phyloP scores from a whole-genome alignment of 2,797 vertebrate species.

The Microchirus variegatus region DNA sequence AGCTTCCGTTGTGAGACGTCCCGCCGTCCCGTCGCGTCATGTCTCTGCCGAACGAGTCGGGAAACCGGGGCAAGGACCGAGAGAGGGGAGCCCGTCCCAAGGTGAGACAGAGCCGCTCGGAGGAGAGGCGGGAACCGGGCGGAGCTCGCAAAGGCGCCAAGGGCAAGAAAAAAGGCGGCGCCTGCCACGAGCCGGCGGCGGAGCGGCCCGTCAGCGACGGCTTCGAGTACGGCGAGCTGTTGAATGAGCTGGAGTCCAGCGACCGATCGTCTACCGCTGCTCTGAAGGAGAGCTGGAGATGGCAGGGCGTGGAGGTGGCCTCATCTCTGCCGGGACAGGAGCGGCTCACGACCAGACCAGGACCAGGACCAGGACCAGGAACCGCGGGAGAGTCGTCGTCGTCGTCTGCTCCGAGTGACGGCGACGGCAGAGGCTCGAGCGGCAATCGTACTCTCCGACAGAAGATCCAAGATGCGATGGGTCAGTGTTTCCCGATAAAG shows the following conservation, averaged over 20 bases:
- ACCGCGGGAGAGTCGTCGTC: conserved; percentile 49
- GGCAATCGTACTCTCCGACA: conserved; percentile 82
- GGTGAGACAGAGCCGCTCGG: conserved; percentile 83
- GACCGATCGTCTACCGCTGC: conserved; percentile 68
- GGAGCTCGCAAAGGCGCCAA: conserved; percentile 71
- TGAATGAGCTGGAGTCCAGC: conserved; percentile 66
- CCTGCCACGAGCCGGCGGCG: conserved; percentile 52
- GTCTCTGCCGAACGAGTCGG: conserved; percentile 78
- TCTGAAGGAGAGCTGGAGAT: conserved; percentile 67
- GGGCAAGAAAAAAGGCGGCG: conserved; percentile 78
- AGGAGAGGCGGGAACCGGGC: conserved; percentile 79
- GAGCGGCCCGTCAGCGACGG: conserved; percentile 84
- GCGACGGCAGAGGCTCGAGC: conserved; percentile 73
- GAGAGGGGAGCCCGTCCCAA: conserved; percentile 85
- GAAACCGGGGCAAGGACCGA: conserved; percentile 80
- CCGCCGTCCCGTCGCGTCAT: conserved; percentile 49
- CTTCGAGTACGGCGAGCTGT: conserved; percentile 82
- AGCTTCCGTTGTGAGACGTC: conserved; percentile 32
- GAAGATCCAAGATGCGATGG: conserved; percentile 88
- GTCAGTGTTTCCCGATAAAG: conserved; percentile 88
- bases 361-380: conserved; percentile 44
- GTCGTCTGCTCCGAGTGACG: conserved; percentile 50
- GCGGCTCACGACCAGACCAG: conserved; percentile 33
- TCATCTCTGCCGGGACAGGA: conserved; percentile 65
- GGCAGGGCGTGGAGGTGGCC: conserved; percentile 64